Evolutionary conservation across 2,888 invertebrate species (phyloP), one percentile per base, ranked within the genome.

Genomic region (Hipparchia semele): DNA sequence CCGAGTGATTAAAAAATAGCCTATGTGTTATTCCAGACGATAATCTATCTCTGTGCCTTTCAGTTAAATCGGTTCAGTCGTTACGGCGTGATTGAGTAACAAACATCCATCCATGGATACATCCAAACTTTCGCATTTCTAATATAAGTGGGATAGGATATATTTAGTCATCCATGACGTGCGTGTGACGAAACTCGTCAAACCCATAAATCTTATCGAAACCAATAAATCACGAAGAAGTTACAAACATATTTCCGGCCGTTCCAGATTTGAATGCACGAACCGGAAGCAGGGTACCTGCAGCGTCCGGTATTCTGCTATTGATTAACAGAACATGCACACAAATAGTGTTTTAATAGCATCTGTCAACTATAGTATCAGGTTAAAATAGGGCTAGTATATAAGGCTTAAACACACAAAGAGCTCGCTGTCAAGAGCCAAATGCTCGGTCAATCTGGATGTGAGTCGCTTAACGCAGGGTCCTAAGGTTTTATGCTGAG

Each of bases 251-350:
- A 77, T 72, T 74, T 80, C 79, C 80, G 77, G 75, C 69, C 56
- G 74, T 76, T 74, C 70, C 77, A 78, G 75, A 79, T 79, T 76
- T 77, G 78, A 77, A 79, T 78, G 76, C 75, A 78, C 74, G 78
- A 78, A 80, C 79, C 82, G 82, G 82, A 82, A 80, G 76, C 68
- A 70, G 76, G 73, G 72, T 78, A 79, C 80, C 77, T 80, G 78
- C 72, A 75, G 70, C 75, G 77, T 82, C 81, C 80, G 79, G 70
- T 71, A 53, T 66, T 74, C 69, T 60, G 33, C 59, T 75, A 75
- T 78, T 68, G 58, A 60, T 51, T 33, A 69, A 53, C 51, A n/a
- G 39, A 53, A 69, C 61, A 13, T 61, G 60, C 33, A 69, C 69
- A 61, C 59, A 59, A 68, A 66, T 66, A 66, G 65, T 66, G 46